phyloP scores from a whole-genome alignment of 2,113 vertebrate species.

The Edolisoma coerulescens region DNA sequence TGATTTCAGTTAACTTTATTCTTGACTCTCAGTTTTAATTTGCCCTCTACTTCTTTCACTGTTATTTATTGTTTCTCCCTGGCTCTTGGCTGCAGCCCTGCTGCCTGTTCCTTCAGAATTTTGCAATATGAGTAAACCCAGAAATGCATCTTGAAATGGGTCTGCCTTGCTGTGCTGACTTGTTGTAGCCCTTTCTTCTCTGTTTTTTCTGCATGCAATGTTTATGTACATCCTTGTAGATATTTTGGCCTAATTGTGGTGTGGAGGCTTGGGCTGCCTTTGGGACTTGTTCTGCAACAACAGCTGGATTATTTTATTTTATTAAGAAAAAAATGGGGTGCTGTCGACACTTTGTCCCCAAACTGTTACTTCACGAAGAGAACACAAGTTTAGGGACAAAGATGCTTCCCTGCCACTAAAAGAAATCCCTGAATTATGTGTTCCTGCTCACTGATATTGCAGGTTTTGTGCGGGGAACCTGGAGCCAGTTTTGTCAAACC shows the following conservation, averaged over 20 bases:
- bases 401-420: background rate
- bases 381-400: background rate
- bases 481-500: background rate
- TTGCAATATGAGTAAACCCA: background rate
- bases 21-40: background rate
- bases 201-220: background rate
- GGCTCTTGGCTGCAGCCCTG: background rate
- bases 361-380: background rate
- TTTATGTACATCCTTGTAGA: background rate
- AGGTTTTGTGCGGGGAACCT: background rate
- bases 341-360: background rate
- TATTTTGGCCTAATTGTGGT: background rate
- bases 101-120: background rate
- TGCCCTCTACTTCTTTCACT: background rate
- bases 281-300: background rate
- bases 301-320: background rate
- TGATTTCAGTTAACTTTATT: background rate
- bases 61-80: background rate
- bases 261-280: background rate
- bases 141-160: background rate
- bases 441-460: background rate
- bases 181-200: background rate
- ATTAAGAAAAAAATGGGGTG: background rate
- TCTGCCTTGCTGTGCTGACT: background rate
- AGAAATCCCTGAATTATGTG: rapidly evolving